phyloP scores from a whole-genome alignment of 2,113 vertebrate species.

The Sigmodon hispidus region DNA sequence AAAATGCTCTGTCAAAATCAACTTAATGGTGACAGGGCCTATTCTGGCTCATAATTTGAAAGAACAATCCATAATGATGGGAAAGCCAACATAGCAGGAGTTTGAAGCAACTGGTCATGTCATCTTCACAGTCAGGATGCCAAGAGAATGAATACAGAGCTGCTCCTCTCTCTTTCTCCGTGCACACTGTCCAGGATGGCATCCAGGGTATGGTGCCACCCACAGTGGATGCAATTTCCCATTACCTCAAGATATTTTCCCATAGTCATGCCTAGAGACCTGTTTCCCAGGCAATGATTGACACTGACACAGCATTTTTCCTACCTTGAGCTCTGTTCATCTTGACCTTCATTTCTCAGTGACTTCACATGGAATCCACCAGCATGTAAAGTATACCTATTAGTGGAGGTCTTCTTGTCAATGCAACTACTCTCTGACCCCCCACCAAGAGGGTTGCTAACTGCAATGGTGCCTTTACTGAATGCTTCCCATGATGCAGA shows the following conservation, averaged over 20 bases:
- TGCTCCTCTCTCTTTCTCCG: background rate
- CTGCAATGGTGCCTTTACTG: too few relatives aligned
- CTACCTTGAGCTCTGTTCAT: background rate
- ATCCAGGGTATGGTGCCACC: background rate
- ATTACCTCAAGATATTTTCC: background rate
- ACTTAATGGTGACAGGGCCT: background rate
- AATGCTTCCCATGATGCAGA: too few relatives aligned
- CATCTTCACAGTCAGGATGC: background rate
- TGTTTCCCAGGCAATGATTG: background rate
- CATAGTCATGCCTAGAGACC: background rate
- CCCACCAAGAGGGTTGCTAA: too few relatives aligned
- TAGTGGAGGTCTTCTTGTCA: too few relatives aligned
- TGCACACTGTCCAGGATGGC: background rate
- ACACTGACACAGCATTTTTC: background rate
- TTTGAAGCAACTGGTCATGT: background rate
- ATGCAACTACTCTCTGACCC: accelerated
- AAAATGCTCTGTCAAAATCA: background rate
- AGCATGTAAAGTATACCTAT: accelerated
- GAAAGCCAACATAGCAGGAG: background rate
- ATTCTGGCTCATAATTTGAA: background rate
- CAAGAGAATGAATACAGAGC: background rate
- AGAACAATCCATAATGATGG: background rate
- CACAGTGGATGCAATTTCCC: background rate
- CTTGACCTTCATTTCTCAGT: background rate
- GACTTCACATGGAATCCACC: too few relatives aligned